Percentiles rank a stretch among this genome's conserved stretches.
Evolutionary conservation across 2,113 vertebrate genomes (phyloP).

Genomic region (Leucopternis melanops): DNA sequence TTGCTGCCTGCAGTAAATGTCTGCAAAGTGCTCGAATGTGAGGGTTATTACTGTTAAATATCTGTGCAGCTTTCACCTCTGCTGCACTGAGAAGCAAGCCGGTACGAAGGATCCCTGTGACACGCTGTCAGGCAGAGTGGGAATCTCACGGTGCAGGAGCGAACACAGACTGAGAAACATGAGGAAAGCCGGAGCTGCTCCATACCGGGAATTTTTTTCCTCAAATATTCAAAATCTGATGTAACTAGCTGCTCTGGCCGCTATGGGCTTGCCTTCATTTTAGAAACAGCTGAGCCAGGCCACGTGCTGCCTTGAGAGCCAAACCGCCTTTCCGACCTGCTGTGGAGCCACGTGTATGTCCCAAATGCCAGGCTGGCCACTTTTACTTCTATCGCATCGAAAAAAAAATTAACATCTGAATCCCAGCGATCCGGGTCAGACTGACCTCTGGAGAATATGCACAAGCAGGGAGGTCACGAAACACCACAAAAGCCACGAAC

Average conservation of each 20-base stretch:
- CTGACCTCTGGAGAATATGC: not conserved
- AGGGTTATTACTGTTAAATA: conserved; percentile 10
- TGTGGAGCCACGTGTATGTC: accelerated
- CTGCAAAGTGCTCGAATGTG: not conserved
- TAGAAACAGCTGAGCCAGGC: not conserved
- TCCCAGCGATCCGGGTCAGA: not conserved
- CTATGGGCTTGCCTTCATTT: not conserved
- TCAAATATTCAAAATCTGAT: not conserved
- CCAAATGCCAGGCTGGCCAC: not conserved
- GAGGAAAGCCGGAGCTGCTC: not conserved
- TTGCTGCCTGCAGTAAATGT: not conserved
- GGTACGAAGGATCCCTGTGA: accelerated
- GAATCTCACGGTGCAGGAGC: not conserved
- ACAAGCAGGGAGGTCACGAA: not conserved
- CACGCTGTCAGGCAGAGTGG: not conserved
- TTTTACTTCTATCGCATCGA: accelerated
- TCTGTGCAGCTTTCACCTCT: not conserved
- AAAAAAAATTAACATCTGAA: not conserved
- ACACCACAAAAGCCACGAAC: not conserved
- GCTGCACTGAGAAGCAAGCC: not conserved
- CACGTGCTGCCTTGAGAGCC: not conserved
- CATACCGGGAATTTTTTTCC: not conserved
- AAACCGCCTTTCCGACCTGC: not conserved
- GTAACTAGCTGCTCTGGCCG: not conserved
- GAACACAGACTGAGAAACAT: not conserved